These are phyloP conservation scores for Acleris cristana DNA, from an alignment of 2,888 invertebrate genomes.

Conservation along the genomic window DNA sequence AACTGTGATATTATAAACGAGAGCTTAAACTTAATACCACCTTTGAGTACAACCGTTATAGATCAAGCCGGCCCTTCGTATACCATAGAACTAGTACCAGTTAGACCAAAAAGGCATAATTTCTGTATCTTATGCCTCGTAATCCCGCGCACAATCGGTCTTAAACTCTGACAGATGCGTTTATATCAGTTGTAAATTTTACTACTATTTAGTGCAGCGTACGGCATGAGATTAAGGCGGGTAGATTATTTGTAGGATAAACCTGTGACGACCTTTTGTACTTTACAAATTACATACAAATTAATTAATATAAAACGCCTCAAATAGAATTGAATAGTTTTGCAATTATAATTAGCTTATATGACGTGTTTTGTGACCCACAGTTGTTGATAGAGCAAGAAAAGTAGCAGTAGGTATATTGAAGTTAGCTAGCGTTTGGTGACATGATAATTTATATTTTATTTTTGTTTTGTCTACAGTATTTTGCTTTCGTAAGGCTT, in stretches of 20 bases:
- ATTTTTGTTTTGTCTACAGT: too few species aligned
- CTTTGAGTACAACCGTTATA: conserved; percentile 6
- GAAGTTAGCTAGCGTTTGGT: too few species aligned
- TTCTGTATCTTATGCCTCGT: conserved; percentile 36
- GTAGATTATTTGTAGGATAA: not conserved
- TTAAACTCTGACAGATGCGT: conserved; percentile 46
- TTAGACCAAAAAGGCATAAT: conserved; percentile 38
- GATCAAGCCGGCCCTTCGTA: conserved; percentile 9
- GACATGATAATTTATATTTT: too few species aligned
- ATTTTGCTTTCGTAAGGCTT: too few species aligned
- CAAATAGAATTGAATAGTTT: too few species aligned
- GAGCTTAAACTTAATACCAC: not conserved
- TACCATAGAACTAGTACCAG: conserved; percentile 22
- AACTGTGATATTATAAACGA: not conserved
- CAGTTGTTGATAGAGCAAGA: too few species aligned
- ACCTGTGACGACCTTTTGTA: too few species aligned
- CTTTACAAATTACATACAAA: too few species aligned
- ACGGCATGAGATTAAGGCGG: conserved; percentile 20
- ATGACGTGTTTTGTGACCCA: too few species aligned
- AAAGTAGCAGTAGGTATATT: too few species aligned
- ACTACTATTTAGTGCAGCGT: conserved; percentile 35
- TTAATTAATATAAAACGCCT: too few species aligned
- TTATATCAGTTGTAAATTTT: conserved; percentile 47
- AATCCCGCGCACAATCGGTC: conserved; percentile 43
- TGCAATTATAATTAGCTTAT: too few species aligned